phyloP scores from a whole-genome alignment of 2,113 vertebrate genomes.

The Panthera tigris region DNA sequence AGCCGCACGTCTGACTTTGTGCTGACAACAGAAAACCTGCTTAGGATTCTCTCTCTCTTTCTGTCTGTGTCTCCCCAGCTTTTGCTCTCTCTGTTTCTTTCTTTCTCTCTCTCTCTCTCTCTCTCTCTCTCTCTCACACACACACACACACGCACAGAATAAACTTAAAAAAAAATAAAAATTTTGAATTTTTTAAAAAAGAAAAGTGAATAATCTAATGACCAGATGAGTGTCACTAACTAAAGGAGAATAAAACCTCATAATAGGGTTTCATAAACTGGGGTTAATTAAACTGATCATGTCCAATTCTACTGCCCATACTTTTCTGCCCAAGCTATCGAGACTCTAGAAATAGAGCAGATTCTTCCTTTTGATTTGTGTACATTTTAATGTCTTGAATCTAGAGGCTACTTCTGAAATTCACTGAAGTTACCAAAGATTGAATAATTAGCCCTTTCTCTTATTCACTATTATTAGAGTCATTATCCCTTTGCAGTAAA shows the following conservation, averaged over 20 bases:
- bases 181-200: not conserved
- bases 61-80: no score
- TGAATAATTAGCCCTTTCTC: not conserved
- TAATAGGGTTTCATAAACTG: not conserved
- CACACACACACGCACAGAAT: no score
- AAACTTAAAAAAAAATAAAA: no score
- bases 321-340: not conserved
- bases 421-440: not conserved
- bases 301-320: not conserved
- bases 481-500: not conserved
- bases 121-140: fast-evolving
- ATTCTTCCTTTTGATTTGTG: not conserved
- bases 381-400: not conserved
- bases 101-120: no score
- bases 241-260: not conserved
- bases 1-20: no score
- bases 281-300: not conserved
- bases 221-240: not conserved
- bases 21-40: no score
- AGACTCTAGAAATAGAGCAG: not conserved
- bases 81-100: no score
- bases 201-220: not conserved
- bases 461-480: not conserved
- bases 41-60: no score
- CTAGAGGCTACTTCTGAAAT: not conserved